Percentiles rank a stretch among this genome's conserved stretches.
These are phyloP conservation scores for Lepidurus arcticus DNA, from an alignment of 1,140 invertebrate genomes.

Conservation along the genomic window DNA sequence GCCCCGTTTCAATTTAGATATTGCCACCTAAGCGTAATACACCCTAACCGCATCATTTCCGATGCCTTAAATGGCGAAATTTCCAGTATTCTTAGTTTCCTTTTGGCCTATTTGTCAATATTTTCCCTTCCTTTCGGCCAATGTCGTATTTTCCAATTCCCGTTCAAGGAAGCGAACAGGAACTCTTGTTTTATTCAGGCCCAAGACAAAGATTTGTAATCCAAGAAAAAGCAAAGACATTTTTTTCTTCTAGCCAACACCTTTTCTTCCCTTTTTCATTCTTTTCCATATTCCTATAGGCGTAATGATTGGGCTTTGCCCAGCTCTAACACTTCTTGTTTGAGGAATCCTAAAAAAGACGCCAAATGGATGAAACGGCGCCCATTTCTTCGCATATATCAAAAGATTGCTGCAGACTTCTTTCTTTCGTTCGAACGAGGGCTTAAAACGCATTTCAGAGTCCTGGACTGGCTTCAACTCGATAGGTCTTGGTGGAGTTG, in stretches of 20 bases:
- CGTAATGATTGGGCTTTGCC: background rate
- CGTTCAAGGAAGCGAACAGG: too few species aligned
- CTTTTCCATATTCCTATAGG: background rate
- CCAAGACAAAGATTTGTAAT: conserved; percentile 15
- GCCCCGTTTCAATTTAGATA: too few species aligned
- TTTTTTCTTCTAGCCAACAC: too few species aligned
- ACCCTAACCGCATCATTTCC: too few species aligned
- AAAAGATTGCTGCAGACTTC: background rate
- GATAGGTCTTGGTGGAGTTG: background rate
- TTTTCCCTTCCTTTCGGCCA: too few species aligned
- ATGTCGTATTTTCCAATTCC: too few species aligned
- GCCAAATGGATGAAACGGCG: background rate
- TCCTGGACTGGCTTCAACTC: background rate
- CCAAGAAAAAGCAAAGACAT: background rate
- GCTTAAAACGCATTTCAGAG: background rate
- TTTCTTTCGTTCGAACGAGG: background rate
- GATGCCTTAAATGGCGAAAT: too few species aligned
- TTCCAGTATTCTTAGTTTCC: too few species aligned
- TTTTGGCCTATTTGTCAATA: too few species aligned
- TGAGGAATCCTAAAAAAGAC: background rate
- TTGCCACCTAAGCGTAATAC: too few species aligned
- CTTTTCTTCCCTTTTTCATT: background rate
- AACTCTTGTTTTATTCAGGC: background rate
- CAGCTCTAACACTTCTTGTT: background rate
- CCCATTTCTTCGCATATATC: background rate